These are phyloP conservation scores for Poeciliopsis gracilis DNA, from an alignment of 2,797 vertebrate species.

Conservation along the genomic window DNA sequence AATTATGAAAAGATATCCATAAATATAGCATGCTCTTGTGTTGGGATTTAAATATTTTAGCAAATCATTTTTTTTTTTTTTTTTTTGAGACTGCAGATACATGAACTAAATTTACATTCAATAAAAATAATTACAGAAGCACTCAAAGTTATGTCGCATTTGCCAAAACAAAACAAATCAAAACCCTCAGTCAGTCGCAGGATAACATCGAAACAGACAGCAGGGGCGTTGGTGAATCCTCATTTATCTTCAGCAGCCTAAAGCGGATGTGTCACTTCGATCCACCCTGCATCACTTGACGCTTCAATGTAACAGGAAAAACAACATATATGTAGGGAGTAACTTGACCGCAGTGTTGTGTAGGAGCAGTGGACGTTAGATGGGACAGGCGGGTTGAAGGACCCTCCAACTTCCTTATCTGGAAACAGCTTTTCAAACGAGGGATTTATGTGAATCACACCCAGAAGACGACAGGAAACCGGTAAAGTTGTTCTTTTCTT, in stretches of 20 bases:
- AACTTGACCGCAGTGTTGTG: slow-evolving; percentile 14
- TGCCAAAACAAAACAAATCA: background rate
- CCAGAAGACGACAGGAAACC: slow-evolving; percentile 29
- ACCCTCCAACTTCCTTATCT: slow-evolving; percentile 14
- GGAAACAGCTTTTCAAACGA: background rate
- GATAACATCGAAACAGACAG: background rate
- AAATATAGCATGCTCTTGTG: background rate
- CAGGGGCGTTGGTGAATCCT: slow-evolving; percentile 11
- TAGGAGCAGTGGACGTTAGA: background rate
- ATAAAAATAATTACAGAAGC: background rate
- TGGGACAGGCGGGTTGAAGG: slow-evolving; percentile 7
- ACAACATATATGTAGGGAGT: background rate
- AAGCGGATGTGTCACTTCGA: background rate
- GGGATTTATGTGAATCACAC: slow-evolving; percentile 2
- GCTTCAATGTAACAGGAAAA: background rate
- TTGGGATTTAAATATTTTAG: background rate
- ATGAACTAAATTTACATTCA: background rate
- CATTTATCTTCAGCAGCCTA: background rate
- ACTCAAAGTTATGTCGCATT: background rate
- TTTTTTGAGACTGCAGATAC: background rate
- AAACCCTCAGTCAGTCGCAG: background rate
- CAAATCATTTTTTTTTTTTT: background rate
- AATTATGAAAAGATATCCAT: background rate
- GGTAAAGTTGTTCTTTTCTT: slow-evolving; percentile 42
- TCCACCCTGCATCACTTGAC: background rate